Evolutionary conservation across 2,113 vertebrate genomes (phyloP).

Genomic region (Clarias macrocephalus): DNA sequence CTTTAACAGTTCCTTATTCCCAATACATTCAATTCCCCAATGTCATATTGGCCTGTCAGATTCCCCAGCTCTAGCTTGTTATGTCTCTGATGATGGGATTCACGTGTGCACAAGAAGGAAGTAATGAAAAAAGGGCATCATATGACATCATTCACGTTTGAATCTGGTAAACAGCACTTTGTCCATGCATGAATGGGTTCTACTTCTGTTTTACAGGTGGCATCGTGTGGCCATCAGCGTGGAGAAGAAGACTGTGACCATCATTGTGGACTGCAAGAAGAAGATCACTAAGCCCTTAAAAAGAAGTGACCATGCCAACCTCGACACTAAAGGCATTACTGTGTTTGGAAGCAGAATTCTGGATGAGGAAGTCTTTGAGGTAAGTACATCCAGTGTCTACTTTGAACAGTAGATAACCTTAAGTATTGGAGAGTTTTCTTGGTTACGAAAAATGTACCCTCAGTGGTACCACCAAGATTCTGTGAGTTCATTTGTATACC

Average conservation of each 20-base stretch:
- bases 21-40: not conserved
- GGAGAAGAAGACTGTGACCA: slow-evolving; percentile 93
- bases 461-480: not conserved
- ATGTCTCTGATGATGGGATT: not conserved
- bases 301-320: slow-evolving; percentile 81
- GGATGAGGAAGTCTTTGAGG: slow-evolving; percentile 95
- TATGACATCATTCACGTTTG: not conserved
- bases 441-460: not conserved
- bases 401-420: not conserved
- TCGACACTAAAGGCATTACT: slow-evolving; percentile 86
- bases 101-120: not conserved
- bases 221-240: slow-evolving; percentile 96
- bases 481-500: not conserved
- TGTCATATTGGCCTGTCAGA: not conserved
- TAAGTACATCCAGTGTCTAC: slow-evolving; percentile 59
- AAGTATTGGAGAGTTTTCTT: not conserved
- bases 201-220: slow-evolving; percentile 77
- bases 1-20: not conserved
- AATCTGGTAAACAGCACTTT: not conserved
- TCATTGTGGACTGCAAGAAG: slow-evolving; percentile 95
- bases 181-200: not conserved
- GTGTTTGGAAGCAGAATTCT: slow-evolving; percentile 92
- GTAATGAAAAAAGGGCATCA: not conserved
- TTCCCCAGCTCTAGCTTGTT: not conserved
- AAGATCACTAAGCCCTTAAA: slow-evolving; percentile 85